Evolutionary conservation across 2,113 vertebrate species (phyloP).

Genomic region (Cottus gobio): DNA sequence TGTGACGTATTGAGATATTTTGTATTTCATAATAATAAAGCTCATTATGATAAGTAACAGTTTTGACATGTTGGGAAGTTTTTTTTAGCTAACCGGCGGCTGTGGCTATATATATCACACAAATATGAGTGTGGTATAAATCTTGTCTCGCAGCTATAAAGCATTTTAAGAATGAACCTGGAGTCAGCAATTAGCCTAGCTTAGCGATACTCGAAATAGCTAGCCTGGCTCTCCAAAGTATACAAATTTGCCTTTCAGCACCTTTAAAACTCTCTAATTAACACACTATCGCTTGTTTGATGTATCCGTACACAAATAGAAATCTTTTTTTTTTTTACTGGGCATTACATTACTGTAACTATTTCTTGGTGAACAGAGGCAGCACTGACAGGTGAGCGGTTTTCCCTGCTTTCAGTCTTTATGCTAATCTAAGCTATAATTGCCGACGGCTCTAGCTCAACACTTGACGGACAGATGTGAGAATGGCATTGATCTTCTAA

Average conservation of each 20-base stretch:
- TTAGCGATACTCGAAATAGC: not conserved
- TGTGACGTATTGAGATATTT: slow-evolving; percentile 10
- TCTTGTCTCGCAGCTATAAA: not conserved
- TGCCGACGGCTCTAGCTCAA: not conserved
- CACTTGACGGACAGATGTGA: not conserved
- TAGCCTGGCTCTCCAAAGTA: not conserved
- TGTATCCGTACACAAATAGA: not conserved
- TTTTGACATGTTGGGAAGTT: not conserved
- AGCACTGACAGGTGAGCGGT: too few relatives aligned
- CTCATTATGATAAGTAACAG: not conserved
- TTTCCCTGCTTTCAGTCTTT: not conserved
- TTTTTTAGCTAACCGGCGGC: not conserved
- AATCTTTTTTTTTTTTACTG: not conserved
- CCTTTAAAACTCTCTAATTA: not conserved
- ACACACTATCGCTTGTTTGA: not conserved
- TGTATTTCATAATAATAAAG: not conserved
- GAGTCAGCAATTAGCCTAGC: not conserved
- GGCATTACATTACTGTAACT: not conserved
- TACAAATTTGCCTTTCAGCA: not conserved
- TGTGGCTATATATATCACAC: not conserved
- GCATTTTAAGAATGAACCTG: not conserved
- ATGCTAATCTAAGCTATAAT: not conserved
- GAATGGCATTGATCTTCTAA: not conserved
- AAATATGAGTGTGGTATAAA: not conserved
- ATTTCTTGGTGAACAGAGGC: not conserved